A percentile compares a stretch with the other conserved stretches of the same genome.
Conservation (phyloP, 2,797 vertebrate genomes). For the Gephyroberyx darwinii region DNA sequence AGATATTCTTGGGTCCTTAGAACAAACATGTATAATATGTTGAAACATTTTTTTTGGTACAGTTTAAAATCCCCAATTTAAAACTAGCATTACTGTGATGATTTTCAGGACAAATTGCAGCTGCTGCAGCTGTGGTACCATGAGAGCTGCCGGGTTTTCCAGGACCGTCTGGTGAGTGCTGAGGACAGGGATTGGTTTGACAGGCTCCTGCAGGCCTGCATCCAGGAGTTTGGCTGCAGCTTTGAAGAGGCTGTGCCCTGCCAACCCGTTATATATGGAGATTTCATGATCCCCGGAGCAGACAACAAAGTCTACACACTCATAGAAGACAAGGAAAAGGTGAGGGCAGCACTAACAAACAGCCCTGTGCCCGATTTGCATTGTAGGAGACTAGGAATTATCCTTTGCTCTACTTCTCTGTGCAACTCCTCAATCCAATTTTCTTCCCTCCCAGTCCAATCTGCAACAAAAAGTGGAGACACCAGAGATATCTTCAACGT, state of each 20-base stretch:
- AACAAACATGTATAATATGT: too few relatives aligned
- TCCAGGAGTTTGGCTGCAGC: slow-evolving; percentile 82
- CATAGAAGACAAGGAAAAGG: slow-evolving; percentile 84
- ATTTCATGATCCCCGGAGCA: slow-evolving; percentile 87
- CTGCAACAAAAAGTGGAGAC: too few relatives aligned
- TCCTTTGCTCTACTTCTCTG: too few relatives aligned
- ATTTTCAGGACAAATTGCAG: slow-evolving; percentile 70
- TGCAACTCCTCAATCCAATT: too few relatives aligned
- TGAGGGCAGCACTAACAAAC: slow-evolving; percentile 47
- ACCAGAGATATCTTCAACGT: too few relatives aligned
- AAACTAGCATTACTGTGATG: neutral
- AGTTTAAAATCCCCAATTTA: neutral
- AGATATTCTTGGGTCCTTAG: too few relatives aligned
- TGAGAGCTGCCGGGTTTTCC: slow-evolving; percentile 90
- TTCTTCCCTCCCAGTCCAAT: too few relatives aligned
- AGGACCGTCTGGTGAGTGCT: slow-evolving; percentile 87
- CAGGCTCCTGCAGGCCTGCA: slow-evolving; percentile 80
- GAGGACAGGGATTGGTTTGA: slow-evolving; percentile 90
- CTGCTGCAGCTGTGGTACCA: slow-evolving; percentile 93
- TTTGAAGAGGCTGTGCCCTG: slow-evolving; percentile 84
- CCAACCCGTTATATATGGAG: slow-evolving; percentile 89
- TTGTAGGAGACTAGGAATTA: too few relatives aligned
- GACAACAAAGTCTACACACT: slow-evolving; percentile 83
- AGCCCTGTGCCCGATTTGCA: too few relatives aligned
- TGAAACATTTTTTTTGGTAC: too few relatives aligned